Conservation (phyloP, 2,888 invertebrate species). For the Scelioninae gen. 2 region DNA sequence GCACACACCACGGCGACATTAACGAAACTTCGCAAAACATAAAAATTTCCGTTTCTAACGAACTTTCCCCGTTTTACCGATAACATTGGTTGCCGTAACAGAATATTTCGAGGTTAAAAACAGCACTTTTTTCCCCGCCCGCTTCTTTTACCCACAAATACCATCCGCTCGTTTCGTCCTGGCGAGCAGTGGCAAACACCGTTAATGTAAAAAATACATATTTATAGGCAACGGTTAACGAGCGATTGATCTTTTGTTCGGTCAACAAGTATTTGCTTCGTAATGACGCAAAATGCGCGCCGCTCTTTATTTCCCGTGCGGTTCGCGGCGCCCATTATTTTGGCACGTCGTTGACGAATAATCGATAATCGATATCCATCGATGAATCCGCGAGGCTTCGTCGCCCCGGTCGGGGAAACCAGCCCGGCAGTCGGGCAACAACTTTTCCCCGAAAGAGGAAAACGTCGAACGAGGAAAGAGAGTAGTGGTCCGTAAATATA, state of each 20-base stretch:
- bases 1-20: too few relatives aligned
- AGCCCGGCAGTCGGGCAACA: slow-evolving; percentile 52
- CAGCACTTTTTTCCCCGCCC: too few relatives aligned
- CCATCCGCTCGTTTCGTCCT: too few relatives aligned
- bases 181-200: too few relatives aligned
- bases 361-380: slow-evolving; percentile 50
- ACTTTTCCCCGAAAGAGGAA: slow-evolving; percentile 36
- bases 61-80: too few relatives aligned
- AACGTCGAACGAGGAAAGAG: slow-evolving; percentile 55
- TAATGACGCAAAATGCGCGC: slow-evolving; percentile 30
- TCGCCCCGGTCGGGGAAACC: slow-evolving; percentile 55
- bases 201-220: background rate
- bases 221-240: slow-evolving; percentile 1
- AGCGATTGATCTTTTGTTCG: slow-evolving; percentile 29
- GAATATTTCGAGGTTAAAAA: too few relatives aligned
- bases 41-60: too few relatives aligned
- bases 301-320: slow-evolving; percentile 27
- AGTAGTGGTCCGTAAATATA: slow-evolving; percentile 67
- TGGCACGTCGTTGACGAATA: slow-evolving; percentile 31
- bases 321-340: slow-evolving; percentile 37
- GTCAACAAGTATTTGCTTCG: slow-evolving; percentile 30
- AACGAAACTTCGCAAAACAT: too few relatives aligned
- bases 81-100: too few relatives aligned
- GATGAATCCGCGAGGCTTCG: slow-evolving; percentile 42
- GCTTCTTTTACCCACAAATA: too few relatives aligned